A percentile compares a stretch with the other conserved stretches of the same genome.
Conservation (phyloP, 2,797 vertebrate species). For the Pantherophis alleghaniensis region DNA sequence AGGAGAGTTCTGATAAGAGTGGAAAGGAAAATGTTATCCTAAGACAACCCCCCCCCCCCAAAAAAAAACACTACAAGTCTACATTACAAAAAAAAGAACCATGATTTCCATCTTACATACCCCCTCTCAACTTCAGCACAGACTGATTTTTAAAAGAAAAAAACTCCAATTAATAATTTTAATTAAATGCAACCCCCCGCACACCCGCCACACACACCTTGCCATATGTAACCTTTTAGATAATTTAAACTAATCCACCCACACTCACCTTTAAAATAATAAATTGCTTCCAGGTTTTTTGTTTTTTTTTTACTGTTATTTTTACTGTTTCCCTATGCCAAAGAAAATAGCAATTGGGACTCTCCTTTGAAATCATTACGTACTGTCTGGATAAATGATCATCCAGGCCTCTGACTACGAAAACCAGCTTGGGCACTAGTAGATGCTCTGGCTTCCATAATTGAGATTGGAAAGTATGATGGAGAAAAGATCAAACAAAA, state of each 20-base stretch:
- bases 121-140: not conserved
- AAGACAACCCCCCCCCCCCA: no score
- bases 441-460: not conserved
- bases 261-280: not conserved
- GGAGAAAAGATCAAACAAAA: not conserved
- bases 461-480: not conserved
- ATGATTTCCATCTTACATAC: not conserved
- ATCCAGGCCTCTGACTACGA: not conserved
- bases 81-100: not conserved
- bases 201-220: not conserved
- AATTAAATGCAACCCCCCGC: not conserved
- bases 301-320: not conserved
- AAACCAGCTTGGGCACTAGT: not conserved
- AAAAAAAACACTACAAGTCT: not conserved
- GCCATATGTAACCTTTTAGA: not conserved
- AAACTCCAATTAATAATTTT: not conserved
- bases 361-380: not conserved
- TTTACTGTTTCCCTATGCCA: not conserved
- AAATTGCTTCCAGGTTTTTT: not conserved
- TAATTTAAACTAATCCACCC: not conserved
- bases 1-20: not conserved
- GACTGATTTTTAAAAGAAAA: not conserved
- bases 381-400: not conserved
- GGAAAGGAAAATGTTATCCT: not conserved
- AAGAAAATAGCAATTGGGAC: not conserved